Conservation (phyloP, 2,797 vertebrate genomes). For the Xerus rutilus region DNA sequence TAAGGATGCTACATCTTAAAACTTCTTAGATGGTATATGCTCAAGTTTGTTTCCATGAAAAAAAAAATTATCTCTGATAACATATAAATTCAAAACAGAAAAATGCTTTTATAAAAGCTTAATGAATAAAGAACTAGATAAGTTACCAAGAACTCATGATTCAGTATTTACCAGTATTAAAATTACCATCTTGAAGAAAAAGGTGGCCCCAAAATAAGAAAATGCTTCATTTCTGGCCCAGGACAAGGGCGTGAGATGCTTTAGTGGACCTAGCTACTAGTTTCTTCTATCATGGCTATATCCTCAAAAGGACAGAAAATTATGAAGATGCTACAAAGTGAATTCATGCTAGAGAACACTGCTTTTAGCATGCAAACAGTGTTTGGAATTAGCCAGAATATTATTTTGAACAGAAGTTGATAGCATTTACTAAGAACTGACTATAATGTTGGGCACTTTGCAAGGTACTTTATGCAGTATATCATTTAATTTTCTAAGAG, state of each 20-base stretch:
- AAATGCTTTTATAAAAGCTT: slow-evolving; percentile 25
- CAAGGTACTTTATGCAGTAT: not conserved
- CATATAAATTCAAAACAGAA: slow-evolving; percentile 43
- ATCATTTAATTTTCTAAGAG: slow-evolving; percentile 23
- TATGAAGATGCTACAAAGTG: not conserved
- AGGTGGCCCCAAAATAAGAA: not conserved
- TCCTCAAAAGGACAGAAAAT: slow-evolving; percentile 33
- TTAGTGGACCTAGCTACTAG: not conserved
- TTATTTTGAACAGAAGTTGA: not conserved
- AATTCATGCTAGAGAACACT: not conserved
- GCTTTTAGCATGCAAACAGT: not conserved
- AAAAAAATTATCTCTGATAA: not conserved
- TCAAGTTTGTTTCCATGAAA: slow-evolving; percentile 27
- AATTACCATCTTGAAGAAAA: slow-evolving; percentile 9
- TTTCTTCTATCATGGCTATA: not conserved
- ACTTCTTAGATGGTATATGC: not conserved
- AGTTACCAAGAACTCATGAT: not conserved
- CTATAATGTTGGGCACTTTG: not conserved
- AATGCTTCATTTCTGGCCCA: not conserved
- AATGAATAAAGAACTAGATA: slow-evolving; percentile 2
- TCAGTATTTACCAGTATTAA: not conserved
- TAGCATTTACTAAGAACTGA: not conserved
- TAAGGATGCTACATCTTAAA: slow-evolving; percentile 6
- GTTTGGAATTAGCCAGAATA: slow-evolving; percentile 7
- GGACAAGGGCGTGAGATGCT: not conserved